Evolutionary conservation across 2,797 vertebrate genomes (phyloP).

Genomic region (Apodemus agrarius): DNA sequence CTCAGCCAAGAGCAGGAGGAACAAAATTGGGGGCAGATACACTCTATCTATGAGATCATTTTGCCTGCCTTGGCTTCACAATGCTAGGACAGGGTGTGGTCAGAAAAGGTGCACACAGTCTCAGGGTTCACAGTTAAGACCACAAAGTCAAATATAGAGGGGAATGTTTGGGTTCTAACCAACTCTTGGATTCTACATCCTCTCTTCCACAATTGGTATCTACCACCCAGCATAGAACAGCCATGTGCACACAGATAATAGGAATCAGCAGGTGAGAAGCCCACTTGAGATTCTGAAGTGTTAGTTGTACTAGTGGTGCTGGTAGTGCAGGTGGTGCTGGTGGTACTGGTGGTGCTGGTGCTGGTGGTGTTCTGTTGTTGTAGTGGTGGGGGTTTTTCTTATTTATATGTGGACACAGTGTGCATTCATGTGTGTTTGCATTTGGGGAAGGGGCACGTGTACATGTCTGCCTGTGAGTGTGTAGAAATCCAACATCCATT

Average conservation of each 20-base stretch:
- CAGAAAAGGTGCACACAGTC: background rate
- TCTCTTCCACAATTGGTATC: too few species aligned
- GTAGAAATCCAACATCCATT: background rate
- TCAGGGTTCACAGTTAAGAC: rapidly evolving
- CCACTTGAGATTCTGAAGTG: background rate
- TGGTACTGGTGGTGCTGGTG: too few species aligned
- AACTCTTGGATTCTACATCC: background rate
- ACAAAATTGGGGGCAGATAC: too few species aligned
- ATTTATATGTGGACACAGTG: background rate
- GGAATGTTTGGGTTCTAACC: background rate
- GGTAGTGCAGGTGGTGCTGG: too few species aligned
- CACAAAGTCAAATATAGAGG: background rate
- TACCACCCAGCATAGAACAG: too few species aligned
- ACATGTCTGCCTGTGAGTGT: background rate
- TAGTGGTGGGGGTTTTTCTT: too few species aligned
- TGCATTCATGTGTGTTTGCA: background rate
- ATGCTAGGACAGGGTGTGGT: background rate
- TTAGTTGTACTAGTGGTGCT: too few species aligned
- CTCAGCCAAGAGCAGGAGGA: background rate
- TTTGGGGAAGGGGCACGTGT: background rate
- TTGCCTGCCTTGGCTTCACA: slow-evolving; percentile 8
- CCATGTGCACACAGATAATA: background rate
- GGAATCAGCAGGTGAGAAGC: background rate
- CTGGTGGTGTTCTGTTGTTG: too few species aligned
- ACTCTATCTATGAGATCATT: slow-evolving; percentile 22